A percentile compares a stretch with the other conserved stretches of the same genome.
Evolutionary conservation across 1,140 invertebrate genomes (phyloP).

Genomic region (Drosophila parabipectinata): DNA sequence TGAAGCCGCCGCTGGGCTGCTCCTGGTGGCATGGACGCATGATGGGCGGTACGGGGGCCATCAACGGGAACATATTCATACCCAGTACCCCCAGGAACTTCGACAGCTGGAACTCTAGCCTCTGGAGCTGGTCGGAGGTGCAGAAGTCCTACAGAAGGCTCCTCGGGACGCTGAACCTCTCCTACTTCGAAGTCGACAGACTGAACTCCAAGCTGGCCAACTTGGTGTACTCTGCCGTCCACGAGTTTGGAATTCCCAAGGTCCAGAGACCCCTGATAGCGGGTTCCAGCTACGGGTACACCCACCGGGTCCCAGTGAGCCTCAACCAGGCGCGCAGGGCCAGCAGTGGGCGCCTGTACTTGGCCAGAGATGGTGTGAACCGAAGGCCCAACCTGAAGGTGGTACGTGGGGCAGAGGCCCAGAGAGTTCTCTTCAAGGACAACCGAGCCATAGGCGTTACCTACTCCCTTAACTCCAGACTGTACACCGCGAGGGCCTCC

Average conservation of each 20-base stretch:
- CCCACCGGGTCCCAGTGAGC: conserved; percentile 85
- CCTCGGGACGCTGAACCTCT: conserved; percentile 31
- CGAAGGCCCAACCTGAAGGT: conserved; percentile 88
- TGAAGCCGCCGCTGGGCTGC: conserved; percentile 83
- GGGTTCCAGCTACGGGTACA: conserved; percentile 83
- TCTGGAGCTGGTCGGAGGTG: conserved; percentile 88
- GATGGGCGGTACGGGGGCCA: conserved; percentile 88
- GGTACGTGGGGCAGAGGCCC: conserved; percentile 86
- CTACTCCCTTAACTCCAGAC: conserved; percentile 84
- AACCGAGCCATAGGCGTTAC: conserved; percentile 89
- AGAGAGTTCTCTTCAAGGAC: conserved; percentile 85
- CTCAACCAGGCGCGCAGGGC: conserved; percentile 85
- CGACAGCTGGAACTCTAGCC: conserved; percentile 86
- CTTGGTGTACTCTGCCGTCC: conserved; percentile 39
- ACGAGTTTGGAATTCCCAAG: conserved; percentile 84
- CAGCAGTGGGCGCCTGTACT: conserved; percentile 86
- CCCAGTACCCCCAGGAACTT: conserved; percentile 87
- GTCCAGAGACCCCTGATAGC: conserved; percentile 85
- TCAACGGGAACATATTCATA: conserved; percentile 91
- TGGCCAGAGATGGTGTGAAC: conserved; percentile 86
- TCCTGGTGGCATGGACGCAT: conserved; percentile 87
- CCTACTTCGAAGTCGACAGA: conserved; percentile 28
- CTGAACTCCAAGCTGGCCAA: conserved; percentile 84
- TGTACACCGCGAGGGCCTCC: background rate
- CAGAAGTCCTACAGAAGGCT: conserved; percentile 85